phyloP scores from a whole-genome alignment of 2,888 invertebrate genomes.

The Ariolimax columbianus region DNA sequence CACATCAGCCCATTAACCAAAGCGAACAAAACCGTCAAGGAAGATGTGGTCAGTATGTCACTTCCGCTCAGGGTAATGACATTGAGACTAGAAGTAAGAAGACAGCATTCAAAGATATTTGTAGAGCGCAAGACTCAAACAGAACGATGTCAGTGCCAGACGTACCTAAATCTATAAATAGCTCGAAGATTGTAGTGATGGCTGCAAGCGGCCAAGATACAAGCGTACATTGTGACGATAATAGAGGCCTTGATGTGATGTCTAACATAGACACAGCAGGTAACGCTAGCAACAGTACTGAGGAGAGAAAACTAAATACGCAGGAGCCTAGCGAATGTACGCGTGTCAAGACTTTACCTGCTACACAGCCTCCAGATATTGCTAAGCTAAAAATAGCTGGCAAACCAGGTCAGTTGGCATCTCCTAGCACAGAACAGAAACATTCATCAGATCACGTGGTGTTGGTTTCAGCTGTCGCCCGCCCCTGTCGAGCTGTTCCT shows the following conservation, averaged over 20 bases:
- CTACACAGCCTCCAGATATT: not conserved
- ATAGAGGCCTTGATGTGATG: not conserved
- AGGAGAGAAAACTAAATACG: not conserved
- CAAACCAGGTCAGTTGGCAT: not conserved
- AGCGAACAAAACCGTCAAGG: not conserved
- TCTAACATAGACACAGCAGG: not conserved
- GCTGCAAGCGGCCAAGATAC: not conserved
- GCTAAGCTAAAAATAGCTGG: not conserved
- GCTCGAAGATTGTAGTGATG: not conserved
- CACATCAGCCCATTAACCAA: not conserved
- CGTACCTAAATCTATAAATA: not conserved
- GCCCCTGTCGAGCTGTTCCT: slow-evolving; percentile 29
- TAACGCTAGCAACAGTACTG: not conserved
- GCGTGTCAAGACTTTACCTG: not conserved
- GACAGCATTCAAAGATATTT: not conserved
- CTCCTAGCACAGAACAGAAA: slow-evolving; percentile 26
- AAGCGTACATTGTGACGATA: not conserved
- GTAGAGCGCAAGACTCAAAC: not conserved
- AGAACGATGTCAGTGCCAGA: not conserved
- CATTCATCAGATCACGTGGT: slow-evolving; percentile 48
- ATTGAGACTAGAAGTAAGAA: not conserved
- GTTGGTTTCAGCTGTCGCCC: slow-evolving; percentile 41
- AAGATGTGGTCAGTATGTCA: not conserved
- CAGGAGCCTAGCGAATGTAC: not conserved
- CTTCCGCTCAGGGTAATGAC: not conserved